Conservation (phyloP, 92 coral and sea anemone genomes). For the Palythoa heliodiscus region DNA sequence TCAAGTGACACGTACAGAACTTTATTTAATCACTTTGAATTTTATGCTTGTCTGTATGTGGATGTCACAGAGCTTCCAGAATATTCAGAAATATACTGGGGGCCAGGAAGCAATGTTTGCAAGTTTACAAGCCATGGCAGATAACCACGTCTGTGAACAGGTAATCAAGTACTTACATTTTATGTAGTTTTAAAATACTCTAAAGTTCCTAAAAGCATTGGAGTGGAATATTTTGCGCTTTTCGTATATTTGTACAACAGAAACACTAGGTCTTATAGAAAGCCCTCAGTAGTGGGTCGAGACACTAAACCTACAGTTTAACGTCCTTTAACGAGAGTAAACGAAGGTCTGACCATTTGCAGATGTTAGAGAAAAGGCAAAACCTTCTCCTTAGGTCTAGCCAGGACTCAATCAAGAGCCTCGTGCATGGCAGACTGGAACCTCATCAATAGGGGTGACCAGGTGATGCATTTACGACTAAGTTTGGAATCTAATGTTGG, state of each 20-base stretch:
- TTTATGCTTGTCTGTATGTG: neutral
- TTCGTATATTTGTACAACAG: too few relatives aligned
- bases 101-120: conserved; percentile 11
- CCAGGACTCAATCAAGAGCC: too few relatives aligned
- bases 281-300: neutral
- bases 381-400: too few relatives aligned
- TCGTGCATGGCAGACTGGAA: too few relatives aligned
- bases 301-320: too few relatives aligned
- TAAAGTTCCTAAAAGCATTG: too few relatives aligned
- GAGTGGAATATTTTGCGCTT: too few relatives aligned
- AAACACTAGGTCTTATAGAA: neutral
- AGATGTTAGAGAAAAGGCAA: too few relatives aligned
- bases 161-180: neutral
- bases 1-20: neutral
- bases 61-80: neutral
- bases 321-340: neutral
- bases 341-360: too few relatives aligned
- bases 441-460: too few relatives aligned
- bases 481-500: neutral
- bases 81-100: neutral
- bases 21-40: too few relatives aligned
- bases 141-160: conserved; percentile 10
- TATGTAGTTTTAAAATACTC: too few relatives aligned
- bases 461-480: neutral
- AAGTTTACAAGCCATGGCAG: conserved; percentile 3